A percentile compares a stretch with the other conserved stretches of the same genome.
These are phyloP conservation scores for Gopherus flavomarginatus DNA, from an alignment of 2,113 vertebrate species.

Conservation along the genomic window DNA sequence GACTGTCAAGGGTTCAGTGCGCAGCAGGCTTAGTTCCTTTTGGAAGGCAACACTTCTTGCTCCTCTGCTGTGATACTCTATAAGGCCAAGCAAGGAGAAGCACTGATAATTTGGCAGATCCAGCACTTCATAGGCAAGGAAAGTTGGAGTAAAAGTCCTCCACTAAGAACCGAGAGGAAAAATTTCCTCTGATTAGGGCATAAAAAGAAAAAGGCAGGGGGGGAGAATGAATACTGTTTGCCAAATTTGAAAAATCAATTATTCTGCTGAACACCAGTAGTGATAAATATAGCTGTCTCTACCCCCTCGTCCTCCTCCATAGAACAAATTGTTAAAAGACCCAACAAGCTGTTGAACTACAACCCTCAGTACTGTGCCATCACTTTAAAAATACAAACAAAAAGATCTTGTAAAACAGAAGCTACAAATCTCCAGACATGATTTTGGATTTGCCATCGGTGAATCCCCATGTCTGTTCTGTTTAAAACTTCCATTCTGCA, in stretches of 20 bases:
- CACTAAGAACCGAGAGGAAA: constrained; percentile 38
- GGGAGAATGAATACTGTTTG: constrained; percentile 48
- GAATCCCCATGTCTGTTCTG: constrained; percentile 30
- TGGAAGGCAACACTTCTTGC: not conserved
- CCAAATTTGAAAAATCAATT: constrained; percentile 74
- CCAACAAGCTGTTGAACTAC: constrained; percentile 71
- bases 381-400: constrained; percentile 51
- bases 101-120: not conserved
- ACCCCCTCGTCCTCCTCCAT: constrained; percentile 52
- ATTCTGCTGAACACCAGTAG: constrained; percentile 65
- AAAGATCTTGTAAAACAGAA: constrained; percentile 56
- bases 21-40: not conserved
- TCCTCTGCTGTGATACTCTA: accelerated
- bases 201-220: not conserved
- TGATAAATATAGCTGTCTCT: constrained; percentile 71
- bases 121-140: not conserved
- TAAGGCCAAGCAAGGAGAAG: not conserved
- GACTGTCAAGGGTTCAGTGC: not conserved
- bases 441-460: constrained; percentile 37
- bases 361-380: constrained; percentile 48
- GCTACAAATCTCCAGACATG: constrained; percentile 45
- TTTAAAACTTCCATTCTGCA: constrained; percentile 64
- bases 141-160: constrained; percentile 52
- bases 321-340: constrained; percentile 75
- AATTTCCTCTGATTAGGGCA: constrained; percentile 35